Conservation (phyloP, 2,888 invertebrate genomes). For the Elegia similella region DNA sequence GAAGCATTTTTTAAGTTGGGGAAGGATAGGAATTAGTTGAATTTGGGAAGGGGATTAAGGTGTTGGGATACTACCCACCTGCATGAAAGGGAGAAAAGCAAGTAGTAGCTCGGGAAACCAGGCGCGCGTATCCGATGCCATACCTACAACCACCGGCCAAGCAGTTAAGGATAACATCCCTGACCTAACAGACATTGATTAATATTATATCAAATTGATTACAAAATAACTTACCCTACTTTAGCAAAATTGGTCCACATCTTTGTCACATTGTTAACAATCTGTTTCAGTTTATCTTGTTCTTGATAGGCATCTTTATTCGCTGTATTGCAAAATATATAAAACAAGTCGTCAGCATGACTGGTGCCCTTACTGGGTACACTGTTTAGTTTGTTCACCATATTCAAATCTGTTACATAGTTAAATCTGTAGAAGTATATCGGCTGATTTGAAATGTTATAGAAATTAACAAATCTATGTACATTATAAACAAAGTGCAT, state of each 20-base stretch:
- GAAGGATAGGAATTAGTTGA: too few relatives aligned
- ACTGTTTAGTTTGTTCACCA: constrained; percentile 30
- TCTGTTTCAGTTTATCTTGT: constrained; percentile 37
- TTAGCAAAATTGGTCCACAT: constrained; percentile 68
- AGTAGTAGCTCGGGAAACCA: too few relatives aligned
- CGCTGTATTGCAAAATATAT: constrained; percentile 47
- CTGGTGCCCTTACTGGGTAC: constrained; percentile 42
- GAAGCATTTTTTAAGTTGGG: too few relatives aligned
- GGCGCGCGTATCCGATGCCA: too few relatives aligned
- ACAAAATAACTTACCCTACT: constrained; percentile 43
- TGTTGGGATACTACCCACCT: too few relatives aligned
- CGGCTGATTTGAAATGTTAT: constrained; percentile 23
- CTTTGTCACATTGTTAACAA: constrained; percentile 48
- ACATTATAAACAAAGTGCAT: constrained; percentile 33
- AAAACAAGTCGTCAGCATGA: constrained; percentile 61
- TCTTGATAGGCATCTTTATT: constrained; percentile 45
- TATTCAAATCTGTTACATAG: constrained; percentile 35
- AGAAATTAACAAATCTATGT: constrained; percentile 33
- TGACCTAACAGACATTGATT: too few relatives aligned
- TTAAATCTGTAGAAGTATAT: constrained; percentile 37
- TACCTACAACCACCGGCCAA: too few relatives aligned
- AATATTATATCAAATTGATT: too few relatives aligned
- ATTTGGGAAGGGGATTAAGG: too few relatives aligned
- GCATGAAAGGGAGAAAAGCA: too few relatives aligned
- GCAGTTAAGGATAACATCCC: too few relatives aligned